Base-by-base conservation (phyloP, 2,888 invertebrate species). In the Sarcophaga carnaria region DNA sequence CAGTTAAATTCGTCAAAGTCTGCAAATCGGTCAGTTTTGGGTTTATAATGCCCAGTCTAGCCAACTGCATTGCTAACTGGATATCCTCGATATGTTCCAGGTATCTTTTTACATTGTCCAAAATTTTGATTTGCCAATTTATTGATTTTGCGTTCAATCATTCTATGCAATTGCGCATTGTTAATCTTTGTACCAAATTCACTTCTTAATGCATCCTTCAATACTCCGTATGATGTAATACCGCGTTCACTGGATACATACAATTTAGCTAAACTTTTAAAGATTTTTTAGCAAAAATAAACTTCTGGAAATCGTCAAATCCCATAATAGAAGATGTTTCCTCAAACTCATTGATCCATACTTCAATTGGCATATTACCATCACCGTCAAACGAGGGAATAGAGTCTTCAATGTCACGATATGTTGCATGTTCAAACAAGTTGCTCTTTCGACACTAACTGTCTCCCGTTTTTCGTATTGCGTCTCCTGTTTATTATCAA, bases 61-160 rank as follows among this genome's bases (percentile, higher is more conserved):
- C 25, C 25, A 25, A 25, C 25, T 25, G 25, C 25, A 25, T 25
- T 25, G 25, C 25, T 25, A 25, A 25, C 0, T 25, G 25, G 25
- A 25, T 22, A 22, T 22, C 22, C 22, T 22, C 22, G 22, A 25
- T 54, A 71, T 80, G 66, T 47, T 47, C 72, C 72, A 12, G 72
- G 22, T 72, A 80, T 27, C 17, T 54, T 49, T 71, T 80, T 11
- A 80, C 54, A 70, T 70, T 70, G 25, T 71, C 54, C 47, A 70
- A 22, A 70, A 70, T 54, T 12, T n/a, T n/a, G n/a, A n/a, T n/a
- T n/a, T n/a, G 71, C 71, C n/a, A 63, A 59, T 22, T 80, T 88
- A 20, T 89, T 88, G 88, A 91, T 93, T 75, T 90, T 92, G 25
- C 90, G 80, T n/a, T 86, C 70, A 37, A 87, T 85, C 17, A 89